Conservation (phyloP, 1,140 invertebrate genomes). For the Drosophila nannoptera region DNA sequence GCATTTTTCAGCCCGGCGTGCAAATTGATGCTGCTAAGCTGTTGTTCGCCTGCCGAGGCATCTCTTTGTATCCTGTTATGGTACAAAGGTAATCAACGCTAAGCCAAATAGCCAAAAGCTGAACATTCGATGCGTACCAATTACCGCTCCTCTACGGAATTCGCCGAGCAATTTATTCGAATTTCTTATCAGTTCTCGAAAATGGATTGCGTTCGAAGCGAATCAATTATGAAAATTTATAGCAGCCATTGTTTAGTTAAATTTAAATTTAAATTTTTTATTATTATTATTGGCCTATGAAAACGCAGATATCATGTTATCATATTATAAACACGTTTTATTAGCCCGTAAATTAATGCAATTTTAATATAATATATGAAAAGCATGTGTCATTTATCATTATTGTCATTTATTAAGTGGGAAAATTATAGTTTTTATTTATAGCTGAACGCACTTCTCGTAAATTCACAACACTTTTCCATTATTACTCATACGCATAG, state of each 20-base stretch:
- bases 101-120: conserved; percentile 43
- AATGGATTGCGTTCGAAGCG: background rate
- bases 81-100: conserved; percentile 29
- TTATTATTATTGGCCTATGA: no score
- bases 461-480: background rate
- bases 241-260: background rate
- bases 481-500: conserved; percentile 16
- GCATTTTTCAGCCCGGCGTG: conserved; percentile 41
- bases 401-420: no score
- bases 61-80: conserved; percentile 18
- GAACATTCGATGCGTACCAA: conserved; percentile 30
- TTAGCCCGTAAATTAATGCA: no score
- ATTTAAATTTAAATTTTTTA: no score
- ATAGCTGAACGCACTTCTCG: background rate
- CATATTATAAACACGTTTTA: no score
- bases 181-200: conserved; percentile 1
- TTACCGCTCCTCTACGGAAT: conserved; percentile 16
- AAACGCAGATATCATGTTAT: no score
- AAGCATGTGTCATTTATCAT: no score
- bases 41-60: conserved; percentile 6
- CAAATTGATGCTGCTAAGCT: conserved; percentile 33
- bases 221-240: background rate
- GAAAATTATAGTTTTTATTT: no score
- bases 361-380: no score
- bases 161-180: conserved; percentile 5